Base-by-base conservation (phyloP, 2,797 vertebrate genomes). In the Neosilurus hyrtlii region DNA sequence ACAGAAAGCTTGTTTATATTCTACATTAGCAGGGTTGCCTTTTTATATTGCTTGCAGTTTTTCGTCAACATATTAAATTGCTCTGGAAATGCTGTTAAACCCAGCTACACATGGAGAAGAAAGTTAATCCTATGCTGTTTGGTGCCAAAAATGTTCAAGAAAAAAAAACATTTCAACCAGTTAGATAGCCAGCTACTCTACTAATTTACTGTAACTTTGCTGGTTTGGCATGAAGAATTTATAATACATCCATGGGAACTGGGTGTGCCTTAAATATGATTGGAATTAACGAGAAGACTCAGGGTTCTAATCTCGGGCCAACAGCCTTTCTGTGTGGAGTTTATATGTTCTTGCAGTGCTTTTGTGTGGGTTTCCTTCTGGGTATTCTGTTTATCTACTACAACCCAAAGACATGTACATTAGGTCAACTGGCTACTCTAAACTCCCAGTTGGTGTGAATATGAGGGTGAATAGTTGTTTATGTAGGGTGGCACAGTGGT, bases 51-150 rank as follows among this genome's bases (percentile, higher is more conserved):
- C 61, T 62, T 61, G 35, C n/a, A 43, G 56, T n/a, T 49, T 61
- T 76, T 76, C 57, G 49, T 43, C 74, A 18, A 15, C 75, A 63
- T 63, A 63, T 49, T 78, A 78, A 78, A 63, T 63, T 63, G 59
- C 59, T 63, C 37, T 62, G 59, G 59, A 78, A 63, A 78, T 63
- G 59, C 59, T 51, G 61, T 65, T 63, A 65, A 78, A 78, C 49
- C 61, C 61, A 51, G 65, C 61, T 52, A 43, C 9, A 0, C n/a
- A 52, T 78, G 49, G 12, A 63, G 61, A 65, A 63, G 61, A 78
- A 65, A 66, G 18, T 52, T 79, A 78, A 78, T 78, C 59, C 24
- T 65, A 52, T 66, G 24, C 62, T 30, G 61, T 65, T 66, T 5
- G 49, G 37, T 66, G 62, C 76, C 62, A 65, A 65, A 79, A 79